A percentile compares a stretch with the other conserved stretches of the same genome.
These are phyloP conservation scores for Bos javanicus DNA, from an alignment of 2,113 vertebrate genomes.

Conservation along the genomic window DNA sequence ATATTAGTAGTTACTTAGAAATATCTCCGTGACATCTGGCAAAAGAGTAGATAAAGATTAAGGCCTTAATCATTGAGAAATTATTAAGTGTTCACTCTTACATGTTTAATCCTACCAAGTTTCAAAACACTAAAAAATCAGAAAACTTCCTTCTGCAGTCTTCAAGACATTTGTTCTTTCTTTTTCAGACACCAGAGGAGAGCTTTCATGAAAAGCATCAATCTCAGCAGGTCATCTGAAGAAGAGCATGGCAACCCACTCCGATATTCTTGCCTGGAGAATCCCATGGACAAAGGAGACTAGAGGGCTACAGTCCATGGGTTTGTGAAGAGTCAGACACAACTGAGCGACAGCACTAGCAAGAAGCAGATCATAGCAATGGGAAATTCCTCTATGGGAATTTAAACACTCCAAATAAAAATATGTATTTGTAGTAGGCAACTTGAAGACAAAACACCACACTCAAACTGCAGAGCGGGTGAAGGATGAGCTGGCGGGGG, in stretches of 20 bases:
- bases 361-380: neutral
- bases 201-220: conserved; percentile 10
- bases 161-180: neutral
- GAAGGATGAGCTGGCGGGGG: neutral
- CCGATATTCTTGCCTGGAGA: neutral
- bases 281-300: neutral
- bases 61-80: neutral
- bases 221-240: neutral
- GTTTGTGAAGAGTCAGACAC: neutral
- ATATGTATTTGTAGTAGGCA: conserved; percentile 32
- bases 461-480: neutral
- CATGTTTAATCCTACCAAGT: neutral
- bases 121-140: neutral
- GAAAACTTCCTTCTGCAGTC: neutral
- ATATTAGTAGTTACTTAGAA: neutral
- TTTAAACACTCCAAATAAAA: conserved; percentile 56
- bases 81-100: neutral
- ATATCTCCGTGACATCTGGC: neutral
- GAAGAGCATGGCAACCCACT: neutral
- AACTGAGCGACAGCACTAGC: neutral
- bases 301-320: neutral
- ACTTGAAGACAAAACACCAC: conserved; percentile 9
- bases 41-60: neutral
- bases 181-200: neutral
- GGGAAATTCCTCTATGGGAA: conserved; percentile 50